Conservation (phyloP, 2,888 invertebrate species). For the Xestia xanthographa region DNA sequence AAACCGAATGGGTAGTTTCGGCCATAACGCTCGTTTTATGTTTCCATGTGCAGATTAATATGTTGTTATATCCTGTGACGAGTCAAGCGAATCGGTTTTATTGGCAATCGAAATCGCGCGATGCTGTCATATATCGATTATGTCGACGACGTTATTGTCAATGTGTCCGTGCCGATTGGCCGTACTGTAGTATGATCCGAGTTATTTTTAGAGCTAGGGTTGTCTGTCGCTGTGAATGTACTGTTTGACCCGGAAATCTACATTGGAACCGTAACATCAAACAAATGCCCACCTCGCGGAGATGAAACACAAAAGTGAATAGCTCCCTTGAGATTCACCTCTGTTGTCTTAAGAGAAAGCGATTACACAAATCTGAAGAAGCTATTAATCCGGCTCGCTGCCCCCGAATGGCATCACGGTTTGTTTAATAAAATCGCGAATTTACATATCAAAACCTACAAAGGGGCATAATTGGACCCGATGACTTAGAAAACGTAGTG, state of each 20-base stretch:
- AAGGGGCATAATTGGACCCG: slow-evolving; percentile 91
- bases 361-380: slow-evolving; percentile 91
- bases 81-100: slow-evolving; percentile 76
- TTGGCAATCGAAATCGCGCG: slow-evolving; percentile 68
- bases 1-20: slow-evolving; percentile 90
- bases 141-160: slow-evolving; percentile 50
- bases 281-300: slow-evolving; percentile 66
- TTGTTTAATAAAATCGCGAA: slow-evolving; percentile 91
- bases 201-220: slow-evolving; percentile 47
- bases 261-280: slow-evolving; percentile 71
- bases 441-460: slow-evolving; percentile 91
- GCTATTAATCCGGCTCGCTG: slow-evolving; percentile 90
- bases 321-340: slow-evolving; percentile 84
- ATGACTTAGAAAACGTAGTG: slow-evolving; percentile 91
- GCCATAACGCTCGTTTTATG: slow-evolving; percentile 88
- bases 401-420: slow-evolving; percentile 90
- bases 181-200: slow-evolving; percentile 5
- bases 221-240: slow-evolving; percentile 36
- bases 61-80: slow-evolving; percentile 81
- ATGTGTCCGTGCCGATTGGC: slow-evolving; percentile 43
- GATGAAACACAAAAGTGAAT: slow-evolving; percentile 78
- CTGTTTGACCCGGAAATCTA: slow-evolving; percentile 64
- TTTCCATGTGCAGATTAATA: slow-evolving; percentile 87
- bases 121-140: slow-evolving; percentile 63
- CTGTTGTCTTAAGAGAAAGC: slow-evolving; percentile 90